These are phyloP conservation scores for Drosophila paramelanica DNA, from an alignment of 2,888 invertebrate genomes.

Conservation along the genomic window DNA sequence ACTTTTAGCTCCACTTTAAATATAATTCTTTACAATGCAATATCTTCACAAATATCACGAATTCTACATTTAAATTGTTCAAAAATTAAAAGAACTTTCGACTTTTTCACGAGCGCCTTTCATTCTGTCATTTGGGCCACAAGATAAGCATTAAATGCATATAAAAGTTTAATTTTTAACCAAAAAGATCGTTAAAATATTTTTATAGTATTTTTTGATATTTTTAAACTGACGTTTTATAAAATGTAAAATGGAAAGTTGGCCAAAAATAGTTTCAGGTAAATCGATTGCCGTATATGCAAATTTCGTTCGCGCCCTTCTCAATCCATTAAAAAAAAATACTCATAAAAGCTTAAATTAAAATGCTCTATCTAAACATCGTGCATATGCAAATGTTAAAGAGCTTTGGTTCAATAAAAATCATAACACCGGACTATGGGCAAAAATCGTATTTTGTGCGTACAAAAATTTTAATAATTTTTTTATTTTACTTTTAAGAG, in stretches of 20 bases:
- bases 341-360: constrained; percentile 30
- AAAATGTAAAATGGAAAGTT: constrained; percentile 54
- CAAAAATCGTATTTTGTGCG: background rate
- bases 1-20: background rate
- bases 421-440: constrained; percentile 3
- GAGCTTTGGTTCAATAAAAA: constrained; percentile 38
- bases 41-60: background rate
- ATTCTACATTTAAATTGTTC: background rate
- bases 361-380: constrained; percentile 30
- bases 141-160: constrained; percentile 3
- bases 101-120: background rate
- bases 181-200: background rate
- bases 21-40: background rate
- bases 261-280: constrained; percentile 14
- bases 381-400: constrained; percentile 33
- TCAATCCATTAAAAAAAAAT: constrained; percentile 29
- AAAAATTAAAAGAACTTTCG: background rate
- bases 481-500: background rate
- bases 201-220: constrained; percentile 4
- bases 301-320: constrained; percentile 26
- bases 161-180: background rate
- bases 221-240: constrained; percentile 21
- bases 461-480: background rate
- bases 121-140: background rate
- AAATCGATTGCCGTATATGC: constrained; percentile 35